Evolutionary conservation across 2,797 vertebrate species (phyloP).

Genomic region (Acridotheres tristis): DNA sequence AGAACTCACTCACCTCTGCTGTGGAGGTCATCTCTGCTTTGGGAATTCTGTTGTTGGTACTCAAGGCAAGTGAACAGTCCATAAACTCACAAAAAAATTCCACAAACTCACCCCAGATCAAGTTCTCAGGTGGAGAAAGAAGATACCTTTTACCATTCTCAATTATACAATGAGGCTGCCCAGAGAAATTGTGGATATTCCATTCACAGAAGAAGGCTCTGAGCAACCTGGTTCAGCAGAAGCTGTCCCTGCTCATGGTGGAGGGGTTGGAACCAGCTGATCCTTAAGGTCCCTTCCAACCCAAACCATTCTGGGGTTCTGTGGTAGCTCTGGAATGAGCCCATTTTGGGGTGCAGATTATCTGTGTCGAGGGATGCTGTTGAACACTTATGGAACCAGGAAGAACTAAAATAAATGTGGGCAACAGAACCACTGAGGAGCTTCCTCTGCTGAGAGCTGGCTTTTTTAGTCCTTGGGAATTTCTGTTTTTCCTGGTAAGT

Average conservation of each 20-base stretch:
- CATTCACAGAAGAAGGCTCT: background rate
- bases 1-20: background rate
- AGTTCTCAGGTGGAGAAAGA: background rate
- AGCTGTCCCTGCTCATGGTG: background rate
- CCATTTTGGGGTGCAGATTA: background rate
- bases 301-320: background rate
- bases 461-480: background rate
- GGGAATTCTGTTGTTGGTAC: background rate
- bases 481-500: slow-evolving; percentile 2
- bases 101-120: background rate
- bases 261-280: background rate
- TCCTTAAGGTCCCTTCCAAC: background rate
- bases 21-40: background rate
- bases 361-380: background rate
- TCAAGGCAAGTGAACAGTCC: background rate
- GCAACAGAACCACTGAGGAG: background rate
- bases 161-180: background rate
- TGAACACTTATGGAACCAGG: background rate
- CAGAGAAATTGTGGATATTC: background rate
- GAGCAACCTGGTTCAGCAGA: background rate
- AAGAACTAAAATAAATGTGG: background rate
- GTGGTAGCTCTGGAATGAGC: background rate
- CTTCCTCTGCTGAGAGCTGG: background rate
- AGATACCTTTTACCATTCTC: background rate
- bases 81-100: background rate